Base-by-base conservation (phyloP, 2,888 invertebrate species). In the Pachydiplax longipennis region DNA sequence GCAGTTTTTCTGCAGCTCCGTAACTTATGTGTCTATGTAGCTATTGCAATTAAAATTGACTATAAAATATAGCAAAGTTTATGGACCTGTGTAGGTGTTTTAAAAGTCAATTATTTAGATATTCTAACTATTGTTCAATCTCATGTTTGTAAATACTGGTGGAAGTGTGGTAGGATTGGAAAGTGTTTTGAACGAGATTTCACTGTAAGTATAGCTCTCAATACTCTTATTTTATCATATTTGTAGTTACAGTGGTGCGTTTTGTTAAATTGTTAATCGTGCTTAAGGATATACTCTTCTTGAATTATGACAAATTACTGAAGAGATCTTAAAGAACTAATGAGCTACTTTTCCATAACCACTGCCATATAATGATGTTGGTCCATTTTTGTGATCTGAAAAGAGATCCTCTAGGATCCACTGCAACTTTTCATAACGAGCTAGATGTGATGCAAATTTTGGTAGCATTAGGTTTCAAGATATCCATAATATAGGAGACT, bases 321-420 rank as follows among this genome's bases (percentile, higher is more conserved):
- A 61, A 87, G 13, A 35, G 61, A 37, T 37, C 6, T 65, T 31
- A 31, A 73, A 31, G 53, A 58, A 65, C 31, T 37, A 37, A 12
- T 4, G 61, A 65, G 37, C 25, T 87, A 87, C 58, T 87, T 37
- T 87, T 37, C 61, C 61, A 61, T 22, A 22, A 87, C 61, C 87
- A 87, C 87, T 87, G 87, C 87, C 87, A 87, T 87, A 61, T 37
- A 48, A 61, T 61, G 61, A 31, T 61, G 61, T 87, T 40, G 87
- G 40, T 87, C 65, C 87, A 87, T 87, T 61, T 22, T 13, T 61
- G 61, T 61, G 35, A 37, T 87, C 22, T 87, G 22, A 40, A 87
- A 37, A 37, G 37, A 87, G 87, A 61, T 87, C 58, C 83, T 58
- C 58, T 35, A 35, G 83, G 37, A 58, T 58, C 37, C 37, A 61